phyloP scores from a whole-genome alignment of 2,797 vertebrate genomes.

The Eospalax fontanierii region DNA sequence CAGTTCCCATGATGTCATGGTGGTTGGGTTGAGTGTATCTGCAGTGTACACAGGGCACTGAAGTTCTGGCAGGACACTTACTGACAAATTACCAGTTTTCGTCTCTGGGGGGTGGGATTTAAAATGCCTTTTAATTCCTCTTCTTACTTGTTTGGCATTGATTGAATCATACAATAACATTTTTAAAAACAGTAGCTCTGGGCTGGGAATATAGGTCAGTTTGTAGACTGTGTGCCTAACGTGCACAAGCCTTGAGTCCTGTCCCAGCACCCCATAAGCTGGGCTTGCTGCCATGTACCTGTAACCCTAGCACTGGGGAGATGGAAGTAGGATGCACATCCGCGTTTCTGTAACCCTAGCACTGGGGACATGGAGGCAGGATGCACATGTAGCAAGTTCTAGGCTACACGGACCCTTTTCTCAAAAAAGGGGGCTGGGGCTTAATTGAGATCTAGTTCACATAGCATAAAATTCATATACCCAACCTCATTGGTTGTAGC shows the following conservation, averaged over 20 bases:
- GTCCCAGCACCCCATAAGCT: not conserved
- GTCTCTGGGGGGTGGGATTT: not conserved
- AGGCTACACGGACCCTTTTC: not conserved
- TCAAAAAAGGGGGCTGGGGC: no score
- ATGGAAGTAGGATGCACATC: no score
- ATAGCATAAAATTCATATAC: not conserved
- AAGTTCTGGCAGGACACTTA: not conserved
- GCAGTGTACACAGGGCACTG: rapidly evolving
- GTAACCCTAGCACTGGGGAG: not conserved
- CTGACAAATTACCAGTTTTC: no score
- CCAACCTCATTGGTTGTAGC: not conserved
- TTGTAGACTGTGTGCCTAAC: not conserved
- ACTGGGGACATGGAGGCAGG: not conserved
- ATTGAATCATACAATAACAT: not conserved
- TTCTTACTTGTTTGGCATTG: not conserved
- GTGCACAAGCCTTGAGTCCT: not conserved
- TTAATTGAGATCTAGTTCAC: not conserved
- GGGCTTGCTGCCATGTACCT: not conserved
- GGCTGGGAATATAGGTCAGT: not conserved
- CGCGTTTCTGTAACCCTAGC: no score
- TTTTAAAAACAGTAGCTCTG: not conserved
- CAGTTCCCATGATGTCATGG: not conserved
- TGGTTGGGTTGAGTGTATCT: not conserved
- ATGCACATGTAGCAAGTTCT: not conserved
- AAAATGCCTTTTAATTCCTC: not conserved